Percentiles rank a stretch among this genome's conserved stretches.
These are phyloP conservation scores for Acomys russatus DNA, from an alignment of 2,797 vertebrate species.

Conservation along the genomic window DNA sequence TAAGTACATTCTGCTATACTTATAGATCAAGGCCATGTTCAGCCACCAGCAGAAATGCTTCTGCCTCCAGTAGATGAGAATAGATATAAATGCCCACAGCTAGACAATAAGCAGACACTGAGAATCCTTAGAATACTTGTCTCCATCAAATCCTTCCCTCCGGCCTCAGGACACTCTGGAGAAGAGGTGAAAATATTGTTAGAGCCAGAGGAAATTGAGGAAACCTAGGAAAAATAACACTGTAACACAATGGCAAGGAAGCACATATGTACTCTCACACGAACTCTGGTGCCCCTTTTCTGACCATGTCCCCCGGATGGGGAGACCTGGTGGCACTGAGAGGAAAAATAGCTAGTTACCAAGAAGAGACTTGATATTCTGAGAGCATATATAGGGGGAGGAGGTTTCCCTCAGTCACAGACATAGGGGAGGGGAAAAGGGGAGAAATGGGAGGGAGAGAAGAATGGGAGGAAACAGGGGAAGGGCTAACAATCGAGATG, in stretches of 20 bases:
- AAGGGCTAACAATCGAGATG: no score
- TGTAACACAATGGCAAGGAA: neutral
- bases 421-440: no score
- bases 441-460: no score
- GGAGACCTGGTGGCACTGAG: no score
- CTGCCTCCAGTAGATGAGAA: neutral
- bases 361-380: no score
- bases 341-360: no score
- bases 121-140: neutral
- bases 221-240: no score
- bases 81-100: neutral
- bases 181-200: neutral
- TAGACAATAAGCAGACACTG: neutral
- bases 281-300: no score
- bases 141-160: neutral
- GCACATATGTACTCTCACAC: neutral
- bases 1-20: neutral
- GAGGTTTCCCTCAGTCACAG: no score
- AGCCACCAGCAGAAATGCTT: neutral
- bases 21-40: neutral
- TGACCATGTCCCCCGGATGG: no score
- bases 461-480: no score
- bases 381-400: no score
- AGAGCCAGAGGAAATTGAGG: neutral
- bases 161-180: accelerated